Percentiles rank a stretch among this genome's conserved stretches.
Evolutionary conservation across 2,888 invertebrate genomes (phyloP).

Genomic region (Drosophila peninsularis): DNA sequence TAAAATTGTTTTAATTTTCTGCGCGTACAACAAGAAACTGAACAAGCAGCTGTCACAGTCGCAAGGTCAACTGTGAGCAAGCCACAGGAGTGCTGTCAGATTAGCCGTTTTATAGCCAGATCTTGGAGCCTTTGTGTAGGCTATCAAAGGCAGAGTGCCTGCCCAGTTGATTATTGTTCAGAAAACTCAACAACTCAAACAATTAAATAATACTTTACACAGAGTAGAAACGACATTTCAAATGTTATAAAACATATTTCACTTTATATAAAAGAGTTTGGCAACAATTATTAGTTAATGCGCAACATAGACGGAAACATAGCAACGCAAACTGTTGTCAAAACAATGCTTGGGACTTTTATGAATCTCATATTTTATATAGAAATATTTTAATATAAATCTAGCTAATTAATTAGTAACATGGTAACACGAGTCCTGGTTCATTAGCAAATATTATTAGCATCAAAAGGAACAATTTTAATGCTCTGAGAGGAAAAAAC

Average conservation of each 20-base stretch:
- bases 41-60: constrained; percentile 43
- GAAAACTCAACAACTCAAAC: no score
- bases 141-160: background rate
- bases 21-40: constrained; percentile 48
- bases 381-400: no score
- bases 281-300: background rate
- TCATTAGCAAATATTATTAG: no score
- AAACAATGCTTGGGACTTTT: no score
- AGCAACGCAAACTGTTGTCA: background rate
- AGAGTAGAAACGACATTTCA: background rate
- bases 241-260: background rate
- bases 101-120: constrained; percentile 34
- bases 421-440: no score
- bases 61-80: constrained; percentile 25
- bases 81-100: constrained; percentile 19
- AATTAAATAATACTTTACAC: background rate
- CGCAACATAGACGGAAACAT: background rate
- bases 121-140: background rate
- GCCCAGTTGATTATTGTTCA: background rate
- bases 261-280: background rate
- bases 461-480: background rate
- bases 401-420: no score
- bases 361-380: no score
- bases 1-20: constrained; percentile 82
- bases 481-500: background rate